Percentiles rank a stretch among this genome's conserved stretches.
Evolutionary conservation across 2,113 vertebrate species (phyloP).

Genomic region (Ranitomeya imitator): DNA sequence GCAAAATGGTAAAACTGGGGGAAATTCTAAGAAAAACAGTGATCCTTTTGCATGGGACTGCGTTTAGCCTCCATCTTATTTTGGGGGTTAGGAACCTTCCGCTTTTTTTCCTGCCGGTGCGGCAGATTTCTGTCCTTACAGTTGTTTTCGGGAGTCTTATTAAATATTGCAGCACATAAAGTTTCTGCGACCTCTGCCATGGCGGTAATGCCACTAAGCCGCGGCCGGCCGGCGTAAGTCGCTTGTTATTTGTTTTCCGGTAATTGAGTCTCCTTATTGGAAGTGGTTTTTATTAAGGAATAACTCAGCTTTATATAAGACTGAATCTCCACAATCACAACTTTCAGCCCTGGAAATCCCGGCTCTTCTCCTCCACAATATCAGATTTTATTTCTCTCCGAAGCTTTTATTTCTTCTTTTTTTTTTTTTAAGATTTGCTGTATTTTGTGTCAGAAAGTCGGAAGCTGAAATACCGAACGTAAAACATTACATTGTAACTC

Average conservation of each 20-base stretch:
- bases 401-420: neutral
- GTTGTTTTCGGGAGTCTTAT: neutral
- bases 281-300: conserved; percentile 41
- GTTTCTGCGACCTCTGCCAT: neutral
- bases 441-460: neutral
- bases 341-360: neutral
- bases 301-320: conserved; percentile 2
- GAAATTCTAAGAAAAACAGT: neutral
- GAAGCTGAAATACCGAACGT: neutral
- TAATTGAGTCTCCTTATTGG: conserved; percentile 40
- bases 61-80: too few species aligned
- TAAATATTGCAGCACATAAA: conserved; percentile 17
- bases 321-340: neutral
- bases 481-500: neutral
- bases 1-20: neutral
- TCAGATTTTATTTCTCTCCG: neutral
- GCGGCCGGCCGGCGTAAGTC: neutral
- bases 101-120: neutral
- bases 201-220: neutral
- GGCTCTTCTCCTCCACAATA: neutral
- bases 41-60: too few species aligned
- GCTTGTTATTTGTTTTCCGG: neutral
- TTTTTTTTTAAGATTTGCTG: neutral
- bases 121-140: neutral
- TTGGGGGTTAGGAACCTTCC: neutral